Evolutionary conservation across 53 echinoderm and acorn worm species (phyloP), one percentile per base, ranked within the genome.

Genomic region (Antedon mediterranea): DNA sequence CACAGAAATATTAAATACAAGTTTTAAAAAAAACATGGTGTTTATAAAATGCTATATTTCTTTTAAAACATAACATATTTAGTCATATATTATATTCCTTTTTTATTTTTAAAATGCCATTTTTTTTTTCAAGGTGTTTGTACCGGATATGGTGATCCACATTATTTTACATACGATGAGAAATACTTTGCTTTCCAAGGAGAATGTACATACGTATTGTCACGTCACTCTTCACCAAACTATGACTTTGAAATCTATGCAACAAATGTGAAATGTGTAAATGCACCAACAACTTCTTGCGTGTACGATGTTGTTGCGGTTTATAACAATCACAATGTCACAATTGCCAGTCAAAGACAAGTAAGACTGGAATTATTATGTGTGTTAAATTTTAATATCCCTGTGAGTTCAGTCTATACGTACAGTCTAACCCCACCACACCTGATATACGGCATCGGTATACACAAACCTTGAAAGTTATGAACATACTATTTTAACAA

Each of bases 151-250:
- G 75, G 75, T 3, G 75, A 74, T 74, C 75, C 75, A 20, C 75
- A 74, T 32, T 74, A 74, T 18, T 30, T 28, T 18, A 74, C 75
- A 30, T 74, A 29, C 30, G 75, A 74, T 31, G 30, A 18, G 23
- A 29, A 20, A 3, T 74, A 74, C 75, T 74, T 29, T 31, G 30
- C 75, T 31, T 74, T 74, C 75, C 75, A 74, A 30, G 75, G 75
- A 28, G 32, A 74, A 4, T 74, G 75, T 18, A 74, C 30, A 29
- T 74, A 74, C 30, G 75, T 74, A 30, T 15, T 32, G 23, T 30
- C 75, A 28, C 30, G 75, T 20, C 30, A 74, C 75, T 30, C 75
- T 6, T 74, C 75, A 4, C 30, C 75, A 30, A 74, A 32, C 4
- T 18, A 30, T 13, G 75, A 74, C 75, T 74, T 28, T 74, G 75